Percentiles rank a stretch among this genome's conserved stretches.
phyloP scores from a whole-genome alignment of 2,113 vertebrate genomes.

The Sinosuthora webbiana region DNA sequence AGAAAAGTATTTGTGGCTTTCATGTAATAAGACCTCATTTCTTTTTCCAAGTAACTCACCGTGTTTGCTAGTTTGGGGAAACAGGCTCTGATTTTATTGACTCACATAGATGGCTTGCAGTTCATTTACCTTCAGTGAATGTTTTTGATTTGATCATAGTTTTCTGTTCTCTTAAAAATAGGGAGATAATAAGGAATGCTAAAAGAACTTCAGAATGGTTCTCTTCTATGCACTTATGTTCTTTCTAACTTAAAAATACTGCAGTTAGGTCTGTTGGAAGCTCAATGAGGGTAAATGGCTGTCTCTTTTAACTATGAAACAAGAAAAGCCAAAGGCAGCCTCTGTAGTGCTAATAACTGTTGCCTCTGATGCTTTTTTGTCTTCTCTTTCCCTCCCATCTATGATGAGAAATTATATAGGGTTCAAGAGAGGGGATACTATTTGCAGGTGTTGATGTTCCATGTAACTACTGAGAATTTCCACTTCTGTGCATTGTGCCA shows the following conservation, averaged over 20 bases:
- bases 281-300: background rate
- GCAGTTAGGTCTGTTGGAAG: background rate
- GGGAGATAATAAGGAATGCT: background rate
- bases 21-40: background rate
- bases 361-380: background rate
- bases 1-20: background rate
- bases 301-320: background rate
- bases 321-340: background rate
- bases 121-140: background rate
- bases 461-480: background rate
- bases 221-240: background rate
- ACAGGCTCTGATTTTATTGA: background rate
- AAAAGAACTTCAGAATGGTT: background rate
- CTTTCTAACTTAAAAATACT: background rate
- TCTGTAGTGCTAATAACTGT: background rate
- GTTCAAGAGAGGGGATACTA: background rate
- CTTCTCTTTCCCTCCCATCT: background rate
- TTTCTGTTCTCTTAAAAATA: background rate
- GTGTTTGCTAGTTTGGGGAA: background rate
- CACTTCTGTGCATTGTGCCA: background rate
- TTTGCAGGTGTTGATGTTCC: background rate
- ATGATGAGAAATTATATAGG: background rate
- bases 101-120: background rate
- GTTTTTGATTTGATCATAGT: background rate
- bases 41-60: background rate